Evolutionary conservation across 1,140 invertebrate species (phyloP), one percentile per base, ranked within the genome.

Genomic region (Papilio glaucus): DNA sequence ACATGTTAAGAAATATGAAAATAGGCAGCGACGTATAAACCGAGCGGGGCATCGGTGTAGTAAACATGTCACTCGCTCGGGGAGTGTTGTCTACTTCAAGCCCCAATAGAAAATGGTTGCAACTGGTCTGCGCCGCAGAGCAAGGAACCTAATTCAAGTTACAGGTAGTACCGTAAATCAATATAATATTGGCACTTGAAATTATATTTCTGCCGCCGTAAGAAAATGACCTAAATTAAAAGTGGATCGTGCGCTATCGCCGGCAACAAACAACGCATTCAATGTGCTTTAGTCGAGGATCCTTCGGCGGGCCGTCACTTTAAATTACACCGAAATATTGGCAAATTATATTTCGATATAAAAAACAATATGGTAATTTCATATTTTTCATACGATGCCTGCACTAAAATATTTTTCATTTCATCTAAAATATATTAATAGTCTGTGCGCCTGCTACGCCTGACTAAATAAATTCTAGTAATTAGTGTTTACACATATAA

Each of bases 221-320:
- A 62, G 33, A 15, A 37, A 62, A 62, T 7, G 26, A 26, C 26
- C 33, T 18, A 62, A 62, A 37, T 62, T 62, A 37, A 37, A 62
- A 62, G 60, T 62, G 60, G 60, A 37, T 37, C 60, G 60, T 62
- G 60, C 60, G 12, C 60, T 62, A 62, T 62, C 60, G 6, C 13
- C 60, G 29, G n/a, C n/a, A 3, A n/a, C 60, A 26, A 57, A 26
- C 24, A 57, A 57, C 60, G 60, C 33, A 37, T 37, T 33, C 26
- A 37, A 33, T 62, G 60, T 62, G 9, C 60, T 62, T 18, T 18
- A 37, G 12, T 37, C 26, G n/a, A 15, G 29, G 60, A 37, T 18
- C 26, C 29, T 62, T 18, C 26, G 6, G 21, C 1, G 4, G 18
- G 49, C 18, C n/a, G 18, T 3, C 10, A 33, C 29, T 33, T 33